Conservation (phyloP, 2,797 vertebrate genomes). For the Ptychobarbus kaznakovi region DNA sequence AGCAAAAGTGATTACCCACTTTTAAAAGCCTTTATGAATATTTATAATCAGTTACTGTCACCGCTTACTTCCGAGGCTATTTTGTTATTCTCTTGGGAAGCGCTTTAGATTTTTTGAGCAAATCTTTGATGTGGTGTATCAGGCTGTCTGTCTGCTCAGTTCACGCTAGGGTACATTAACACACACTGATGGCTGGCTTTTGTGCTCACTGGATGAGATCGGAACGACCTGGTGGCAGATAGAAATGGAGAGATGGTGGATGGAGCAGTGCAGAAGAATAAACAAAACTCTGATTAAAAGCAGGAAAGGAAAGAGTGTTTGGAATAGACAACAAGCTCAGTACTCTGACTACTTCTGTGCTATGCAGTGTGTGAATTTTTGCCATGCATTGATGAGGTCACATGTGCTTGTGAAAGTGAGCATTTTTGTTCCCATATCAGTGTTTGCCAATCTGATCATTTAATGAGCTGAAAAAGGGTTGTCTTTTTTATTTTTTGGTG, state of each 20-base stretch:
- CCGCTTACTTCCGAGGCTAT: constrained; percentile 65
- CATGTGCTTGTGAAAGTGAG: neutral
- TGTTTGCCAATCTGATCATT: neutral
- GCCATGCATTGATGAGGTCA: neutral
- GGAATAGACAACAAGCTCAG: neutral
- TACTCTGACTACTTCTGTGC: neutral
- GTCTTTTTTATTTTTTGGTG: neutral
- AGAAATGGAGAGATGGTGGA: constrained; percentile 1
- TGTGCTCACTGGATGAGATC: constrained; percentile 8
- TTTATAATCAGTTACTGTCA: constrained; percentile 73
- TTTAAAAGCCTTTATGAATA: constrained; percentile 78
- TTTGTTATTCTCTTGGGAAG: constrained; percentile 62
- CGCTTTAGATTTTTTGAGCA: constrained; percentile 60
- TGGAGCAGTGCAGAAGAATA: constrained; percentile 17
- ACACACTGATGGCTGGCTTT: constrained; percentile 26
- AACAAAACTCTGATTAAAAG: constrained; percentile 16
- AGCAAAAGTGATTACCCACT: constrained; percentile 75
- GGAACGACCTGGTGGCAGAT: constrained; percentile 5
- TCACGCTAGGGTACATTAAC: constrained; percentile 16
- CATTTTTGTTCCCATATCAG: neutral
- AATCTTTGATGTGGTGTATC: constrained; percentile 58
- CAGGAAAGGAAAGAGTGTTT: neutral
- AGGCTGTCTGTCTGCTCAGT: constrained; percentile 36
- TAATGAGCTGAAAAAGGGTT: neutral
- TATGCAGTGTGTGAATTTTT: neutral